A percentile compares a stretch with the other conserved stretches of the same genome.
phyloP scores from a whole-genome alignment of 2,113 vertebrate genomes.

The Lepus europaeus region DNA sequence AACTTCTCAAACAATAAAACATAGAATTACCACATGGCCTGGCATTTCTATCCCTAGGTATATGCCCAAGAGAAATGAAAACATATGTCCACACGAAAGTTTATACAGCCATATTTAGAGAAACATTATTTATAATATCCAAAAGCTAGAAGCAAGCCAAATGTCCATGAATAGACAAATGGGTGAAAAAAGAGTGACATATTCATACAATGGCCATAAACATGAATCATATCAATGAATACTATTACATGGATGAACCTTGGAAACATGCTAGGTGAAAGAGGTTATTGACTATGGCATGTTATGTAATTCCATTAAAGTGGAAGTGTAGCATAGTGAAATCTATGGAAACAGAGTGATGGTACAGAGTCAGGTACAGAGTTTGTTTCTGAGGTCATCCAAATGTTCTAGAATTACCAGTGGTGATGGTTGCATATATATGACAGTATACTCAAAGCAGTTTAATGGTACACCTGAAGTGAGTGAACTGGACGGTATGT shows the following conservation, averaged over 20 bases:
- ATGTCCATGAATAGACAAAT: background rate
- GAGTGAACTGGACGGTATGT: background rate
- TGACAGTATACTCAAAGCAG: background rate
- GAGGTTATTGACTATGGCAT: background rate
- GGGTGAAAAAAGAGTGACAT: background rate
- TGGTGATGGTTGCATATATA: background rate
- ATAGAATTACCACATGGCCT: background rate
- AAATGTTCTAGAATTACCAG: background rate
- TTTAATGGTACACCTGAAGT: background rate
- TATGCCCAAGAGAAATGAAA: background rate
- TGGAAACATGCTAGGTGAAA: background rate
- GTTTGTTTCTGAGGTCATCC: background rate
- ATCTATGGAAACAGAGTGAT: background rate
- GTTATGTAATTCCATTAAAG: background rate
- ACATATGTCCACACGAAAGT: background rate
- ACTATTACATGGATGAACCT: background rate
- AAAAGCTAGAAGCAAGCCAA: background rate
- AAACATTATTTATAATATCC: background rate
- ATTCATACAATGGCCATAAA: background rate
- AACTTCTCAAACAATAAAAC: background rate
- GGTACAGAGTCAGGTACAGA: no score
- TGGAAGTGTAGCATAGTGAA: background rate
- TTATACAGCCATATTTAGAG: background rate
- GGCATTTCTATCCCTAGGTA: background rate
- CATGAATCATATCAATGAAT: background rate